Evolutionary conservation across 1,140 invertebrate genomes (phyloP).

Genomic region (Drosophila eugracilis): DNA sequence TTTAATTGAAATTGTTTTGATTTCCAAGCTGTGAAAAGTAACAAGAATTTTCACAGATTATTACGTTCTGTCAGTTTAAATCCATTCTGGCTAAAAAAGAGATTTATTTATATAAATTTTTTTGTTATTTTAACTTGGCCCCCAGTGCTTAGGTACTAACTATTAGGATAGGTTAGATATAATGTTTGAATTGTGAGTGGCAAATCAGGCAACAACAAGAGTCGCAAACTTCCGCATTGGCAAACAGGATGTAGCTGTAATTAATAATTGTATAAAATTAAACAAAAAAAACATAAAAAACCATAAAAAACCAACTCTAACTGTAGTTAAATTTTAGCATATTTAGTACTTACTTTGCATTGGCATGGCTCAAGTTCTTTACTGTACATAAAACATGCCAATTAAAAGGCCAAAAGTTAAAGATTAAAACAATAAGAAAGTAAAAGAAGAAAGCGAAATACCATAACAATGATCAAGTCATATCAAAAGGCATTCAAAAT

Average conservation of each 20-base stretch:
- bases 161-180: conserved; percentile 46
- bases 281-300: too few species aligned
- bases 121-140: background rate
- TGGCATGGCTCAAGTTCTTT: conserved; percentile 23
- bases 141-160: conserved; percentile 28
- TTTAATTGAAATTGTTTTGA: conserved; percentile 76
- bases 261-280: conserved; percentile 36
- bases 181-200: conserved; percentile 35
- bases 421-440: conserved; percentile 18
- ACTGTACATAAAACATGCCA: conserved; percentile 30
- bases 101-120: background rate
- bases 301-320: conserved; percentile 32
- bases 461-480: conserved; percentile 79
- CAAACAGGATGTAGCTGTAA: conserved; percentile 23
- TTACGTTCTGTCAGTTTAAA: conserved; percentile 1
- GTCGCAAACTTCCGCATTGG: conserved; percentile 60
- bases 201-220: conserved; percentile 61
- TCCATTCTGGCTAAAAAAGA: background rate
- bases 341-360: conserved; percentile 41
- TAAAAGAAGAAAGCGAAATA: conserved; percentile 34
- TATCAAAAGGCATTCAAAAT: conserved; percentile 80
- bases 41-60: conserved; percentile 7
- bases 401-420: conserved; percentile 1
- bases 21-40: conserved; percentile 41
- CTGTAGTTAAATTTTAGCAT: conserved; percentile 36